These are phyloP conservation scores for Peromyscus leucopus DNA, from an alignment of 2,113 vertebrate species.

Conservation along the genomic window DNA sequence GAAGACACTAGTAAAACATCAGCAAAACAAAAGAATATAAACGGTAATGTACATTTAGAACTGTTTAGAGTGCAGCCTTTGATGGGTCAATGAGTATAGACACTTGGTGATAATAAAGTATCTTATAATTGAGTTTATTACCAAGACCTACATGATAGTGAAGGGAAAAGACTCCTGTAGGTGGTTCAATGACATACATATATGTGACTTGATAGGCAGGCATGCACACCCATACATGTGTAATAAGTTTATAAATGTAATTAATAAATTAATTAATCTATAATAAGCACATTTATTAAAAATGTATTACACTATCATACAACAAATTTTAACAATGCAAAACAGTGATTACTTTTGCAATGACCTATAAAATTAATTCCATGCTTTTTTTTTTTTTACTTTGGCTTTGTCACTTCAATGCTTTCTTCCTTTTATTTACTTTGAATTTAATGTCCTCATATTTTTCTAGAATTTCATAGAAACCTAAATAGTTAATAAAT, in stretches of 20 bases:
- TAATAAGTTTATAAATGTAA: not conserved
- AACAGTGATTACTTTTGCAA: not conserved
- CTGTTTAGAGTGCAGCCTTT: not conserved
- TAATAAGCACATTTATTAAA: not conserved
- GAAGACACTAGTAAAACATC: not conserved
- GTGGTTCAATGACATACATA: not conserved
- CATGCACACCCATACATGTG: not conserved
- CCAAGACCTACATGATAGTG: not conserved
- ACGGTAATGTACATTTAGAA: not conserved
- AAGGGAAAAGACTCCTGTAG: not conserved
- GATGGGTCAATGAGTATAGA: too few species aligned
- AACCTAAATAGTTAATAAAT: not conserved
- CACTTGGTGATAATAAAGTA: not conserved
- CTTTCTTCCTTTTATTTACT: not conserved
- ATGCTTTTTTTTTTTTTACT: not conserved
- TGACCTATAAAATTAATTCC: not conserved
- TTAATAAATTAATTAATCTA: not conserved
- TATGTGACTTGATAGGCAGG: not conserved
- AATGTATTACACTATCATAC: not conserved
- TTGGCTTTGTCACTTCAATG: not conserved
- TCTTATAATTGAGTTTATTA: not conserved
- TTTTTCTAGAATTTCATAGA: not conserved
- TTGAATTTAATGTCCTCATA: not conserved
- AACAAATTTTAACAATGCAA: not conserved
- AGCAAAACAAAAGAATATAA: not conserved